Percentiles rank a stretch among this genome's conserved stretches.
Evolutionary conservation across 2,888 invertebrate species (phyloP).

Genomic region (Tubiluchus corallicola): DNA sequence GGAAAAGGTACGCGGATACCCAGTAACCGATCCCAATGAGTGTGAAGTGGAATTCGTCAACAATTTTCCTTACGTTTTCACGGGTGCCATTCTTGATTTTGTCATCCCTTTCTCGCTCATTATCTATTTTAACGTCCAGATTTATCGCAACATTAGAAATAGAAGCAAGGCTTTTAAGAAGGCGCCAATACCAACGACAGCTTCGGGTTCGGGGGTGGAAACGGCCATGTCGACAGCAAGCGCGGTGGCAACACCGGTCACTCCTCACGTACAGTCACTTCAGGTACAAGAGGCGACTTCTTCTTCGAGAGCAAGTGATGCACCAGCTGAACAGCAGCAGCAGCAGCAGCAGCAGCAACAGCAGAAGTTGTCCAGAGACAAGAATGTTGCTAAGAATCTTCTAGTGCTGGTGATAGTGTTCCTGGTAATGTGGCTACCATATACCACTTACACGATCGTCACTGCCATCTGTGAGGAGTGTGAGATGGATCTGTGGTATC

Average conservation of each 20-base stretch:
- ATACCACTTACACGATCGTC: background rate
- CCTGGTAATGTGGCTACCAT: background rate
- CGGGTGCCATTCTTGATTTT: background rate
- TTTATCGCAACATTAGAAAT: background rate
- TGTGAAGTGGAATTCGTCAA: constrained; percentile 1
- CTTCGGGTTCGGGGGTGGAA: no score
- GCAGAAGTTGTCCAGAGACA: no score
- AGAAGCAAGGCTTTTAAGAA: no score
- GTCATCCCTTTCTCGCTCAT: background rate
- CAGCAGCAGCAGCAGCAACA: no score
- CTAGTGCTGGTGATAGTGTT: background rate
- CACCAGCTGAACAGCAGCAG: no score
- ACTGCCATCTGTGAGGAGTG: background rate
- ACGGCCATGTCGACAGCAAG: no score
- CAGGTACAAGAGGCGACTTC: no score
- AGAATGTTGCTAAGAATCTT: background rate
- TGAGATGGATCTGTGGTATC: background rate
- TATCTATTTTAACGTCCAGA: background rate
- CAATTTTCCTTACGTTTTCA: background rate
- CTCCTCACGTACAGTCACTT: no score
- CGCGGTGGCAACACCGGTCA: no score
- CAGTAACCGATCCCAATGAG: background rate
- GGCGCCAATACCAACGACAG: no score
- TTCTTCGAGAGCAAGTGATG: no score
- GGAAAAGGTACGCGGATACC: background rate